phyloP scores from a whole-genome alignment of 2,113 vertebrate species.

The Piprites chloris region DNA sequence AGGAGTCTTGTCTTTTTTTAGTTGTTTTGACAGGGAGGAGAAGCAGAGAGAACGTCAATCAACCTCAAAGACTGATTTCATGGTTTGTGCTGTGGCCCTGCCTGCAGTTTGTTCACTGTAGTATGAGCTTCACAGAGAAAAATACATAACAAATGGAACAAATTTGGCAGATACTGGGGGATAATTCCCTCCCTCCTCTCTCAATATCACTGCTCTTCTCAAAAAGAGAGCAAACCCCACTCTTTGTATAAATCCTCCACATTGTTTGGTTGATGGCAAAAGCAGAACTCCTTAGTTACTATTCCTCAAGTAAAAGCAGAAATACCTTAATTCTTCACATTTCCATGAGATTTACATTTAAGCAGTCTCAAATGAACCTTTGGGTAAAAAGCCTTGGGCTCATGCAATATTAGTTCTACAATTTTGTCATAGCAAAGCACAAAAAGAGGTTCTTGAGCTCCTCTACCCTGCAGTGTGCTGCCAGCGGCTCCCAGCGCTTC shows the following conservation, averaged over 20 bases:
- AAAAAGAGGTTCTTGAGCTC: not conserved
- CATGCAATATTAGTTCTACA: not conserved
- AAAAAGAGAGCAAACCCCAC: fast-evolving
- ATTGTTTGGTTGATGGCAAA: not conserved
- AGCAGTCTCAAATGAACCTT: not conserved
- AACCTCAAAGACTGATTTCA: not conserved
- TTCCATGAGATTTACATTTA: not conserved
- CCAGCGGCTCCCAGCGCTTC: fast-evolving
- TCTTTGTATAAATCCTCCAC: not conserved
- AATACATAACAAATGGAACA: not conserved
- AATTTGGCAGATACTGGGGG: not conserved
- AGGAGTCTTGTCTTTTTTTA: not conserved
- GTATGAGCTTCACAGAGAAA: not conserved
- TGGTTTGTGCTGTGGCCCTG: not conserved
- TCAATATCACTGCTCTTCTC: not conserved
- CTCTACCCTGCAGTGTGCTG: not conserved
- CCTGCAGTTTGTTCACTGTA: not conserved
- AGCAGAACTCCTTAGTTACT: not conserved
- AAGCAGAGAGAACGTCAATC: not conserved
- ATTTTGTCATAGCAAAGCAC: not conserved
- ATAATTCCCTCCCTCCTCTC: fast-evolving
- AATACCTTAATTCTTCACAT: not conserved
- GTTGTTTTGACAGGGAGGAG: constrained; percentile 39
- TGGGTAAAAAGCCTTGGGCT: not conserved
- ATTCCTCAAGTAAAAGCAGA: not conserved